Conservation (phyloP, 2,797 vertebrate genomes). For the Cossypha niveicapilla region DNA sequence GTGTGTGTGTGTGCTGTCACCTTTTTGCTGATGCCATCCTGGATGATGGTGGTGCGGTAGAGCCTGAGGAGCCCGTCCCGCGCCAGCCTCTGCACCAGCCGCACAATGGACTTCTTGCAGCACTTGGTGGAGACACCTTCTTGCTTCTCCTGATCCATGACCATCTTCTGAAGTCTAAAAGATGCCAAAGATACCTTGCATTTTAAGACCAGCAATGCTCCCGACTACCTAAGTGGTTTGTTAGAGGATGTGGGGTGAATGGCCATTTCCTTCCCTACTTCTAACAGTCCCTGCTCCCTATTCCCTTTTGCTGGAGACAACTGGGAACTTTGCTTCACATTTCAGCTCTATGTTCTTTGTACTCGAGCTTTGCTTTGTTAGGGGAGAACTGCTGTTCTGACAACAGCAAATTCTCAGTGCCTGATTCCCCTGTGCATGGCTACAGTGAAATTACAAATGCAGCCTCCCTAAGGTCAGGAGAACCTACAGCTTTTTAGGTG, state of each 20-base stretch:
- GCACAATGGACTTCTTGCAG: slow-evolving; percentile 91
- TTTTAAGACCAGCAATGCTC: background rate
- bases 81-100: slow-evolving; percentile 82
- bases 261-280: background rate
- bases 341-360: background rate
- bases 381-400: background rate
- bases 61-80: slow-evolving; percentile 86
- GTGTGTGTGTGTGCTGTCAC: slow-evolving; percentile 53
- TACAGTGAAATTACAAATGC: background rate
- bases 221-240: background rate
- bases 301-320: background rate
- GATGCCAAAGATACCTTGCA: background rate
- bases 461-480: background rate
- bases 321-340: background rate
- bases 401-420: background rate
- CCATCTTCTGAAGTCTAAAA: slow-evolving; percentile 91
- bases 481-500: background rate
- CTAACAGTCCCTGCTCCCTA: background rate
- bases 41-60: slow-evolving; percentile 86
- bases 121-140: slow-evolving; percentile 88
- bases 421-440: background rate
- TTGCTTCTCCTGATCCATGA: slow-evolving; percentile 88
- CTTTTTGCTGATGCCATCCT: slow-evolving; percentile 89
- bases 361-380: background rate
- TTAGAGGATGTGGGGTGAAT: background rate